Evolutionary conservation across 2,888 invertebrate species (phyloP), one percentile per base, ranked within the genome.

Genomic region (Lochmaea crataegi): DNA sequence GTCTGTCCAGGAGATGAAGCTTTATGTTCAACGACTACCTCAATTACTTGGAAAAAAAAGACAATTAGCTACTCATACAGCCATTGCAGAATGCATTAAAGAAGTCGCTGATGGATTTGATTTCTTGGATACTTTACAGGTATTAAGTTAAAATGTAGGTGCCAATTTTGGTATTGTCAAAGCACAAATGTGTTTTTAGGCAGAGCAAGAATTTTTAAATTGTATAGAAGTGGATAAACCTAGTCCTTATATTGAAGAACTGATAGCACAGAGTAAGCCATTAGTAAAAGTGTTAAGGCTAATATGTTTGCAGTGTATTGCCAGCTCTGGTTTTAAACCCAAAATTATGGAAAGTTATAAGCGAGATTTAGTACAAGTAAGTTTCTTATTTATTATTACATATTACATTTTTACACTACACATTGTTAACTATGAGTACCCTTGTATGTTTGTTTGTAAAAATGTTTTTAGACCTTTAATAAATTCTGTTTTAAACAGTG

Each of bases 1-100:
- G 85, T 94, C 96, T 0, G 94, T 99, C n/a, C 95, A 95, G 82
- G 97, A 98, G 87, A 96, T 98, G 88, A 97, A 96, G 84, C 92
- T 94, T 83, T 96, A 97, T 86, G 98, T 98, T 2, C 93, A 95
- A 48, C 92, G 94, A 67, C 88, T 98, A 77, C 97, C 97, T 0
- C 93, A 94, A 80, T 91, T 98, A 88, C 88, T 97, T 82, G 94
- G 93, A 22, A 93, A 94, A 78, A 96, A 97, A 83, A 93, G 94
- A 83, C 95, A 96, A 1, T 88, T 96, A n/a, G 93, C 94, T 45
- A 88, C 90, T 86, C 97, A 98, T 83, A 97, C 96, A 6, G 94
- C 96, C 48, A 95, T 99, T 79, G 98, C 97, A 0, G 97, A 97
- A 86, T 91, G 96, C 84, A 93, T 99, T 42, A 97, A 97, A 86